A percentile compares a stretch with the other conserved stretches of the same genome.
Conservation (phyloP, 1,140 invertebrate genomes). For the Semibalanus balanoides region DNA sequence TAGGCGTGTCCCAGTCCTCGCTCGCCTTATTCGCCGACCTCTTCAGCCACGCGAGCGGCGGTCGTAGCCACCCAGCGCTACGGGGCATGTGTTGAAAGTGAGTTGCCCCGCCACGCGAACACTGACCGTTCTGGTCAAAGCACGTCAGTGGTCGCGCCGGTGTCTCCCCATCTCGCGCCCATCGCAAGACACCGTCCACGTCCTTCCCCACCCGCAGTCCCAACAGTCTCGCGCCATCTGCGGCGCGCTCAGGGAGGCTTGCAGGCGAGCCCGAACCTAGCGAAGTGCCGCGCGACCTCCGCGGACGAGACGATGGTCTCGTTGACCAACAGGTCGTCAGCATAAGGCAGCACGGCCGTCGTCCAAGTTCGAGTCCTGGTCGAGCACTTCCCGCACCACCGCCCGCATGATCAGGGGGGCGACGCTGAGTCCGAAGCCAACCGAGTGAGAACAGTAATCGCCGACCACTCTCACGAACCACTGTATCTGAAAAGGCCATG, state of each 20-base stretch:
- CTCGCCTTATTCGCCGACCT: neutral
- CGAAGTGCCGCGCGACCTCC: constrained; percentile 1
- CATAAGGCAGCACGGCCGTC: neutral
- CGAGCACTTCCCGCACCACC: constrained; percentile 7
- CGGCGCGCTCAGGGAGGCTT: neutral
- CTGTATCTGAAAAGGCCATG: constrained; percentile 10
- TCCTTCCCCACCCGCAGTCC: neutral
- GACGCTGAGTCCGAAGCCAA: constrained; percentile 6
- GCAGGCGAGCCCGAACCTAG: neutral
- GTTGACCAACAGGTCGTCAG: constrained; percentile 8
- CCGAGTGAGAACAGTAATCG: neutral
- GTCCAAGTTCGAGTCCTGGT: neutral
- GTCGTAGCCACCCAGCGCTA: neutral
- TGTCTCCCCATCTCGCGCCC: neutral
- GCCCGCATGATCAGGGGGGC: constrained; percentile 8
- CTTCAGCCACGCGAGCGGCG: neutral
- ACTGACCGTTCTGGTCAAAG: neutral
- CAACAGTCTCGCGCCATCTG: constrained; percentile 5
- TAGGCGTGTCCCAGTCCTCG: neutral
- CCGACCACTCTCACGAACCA: neutral
- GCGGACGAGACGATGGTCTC: neutral
- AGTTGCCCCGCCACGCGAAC: neutral
- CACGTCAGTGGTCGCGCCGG: neutral
- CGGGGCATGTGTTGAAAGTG: neutral
- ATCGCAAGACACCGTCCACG: neutral